Percentiles rank a stretch among this genome's conserved stretches.
Evolutionary conservation across 2,888 invertebrate genomes (phyloP).

Genomic region (Fragum fragum): DNA sequence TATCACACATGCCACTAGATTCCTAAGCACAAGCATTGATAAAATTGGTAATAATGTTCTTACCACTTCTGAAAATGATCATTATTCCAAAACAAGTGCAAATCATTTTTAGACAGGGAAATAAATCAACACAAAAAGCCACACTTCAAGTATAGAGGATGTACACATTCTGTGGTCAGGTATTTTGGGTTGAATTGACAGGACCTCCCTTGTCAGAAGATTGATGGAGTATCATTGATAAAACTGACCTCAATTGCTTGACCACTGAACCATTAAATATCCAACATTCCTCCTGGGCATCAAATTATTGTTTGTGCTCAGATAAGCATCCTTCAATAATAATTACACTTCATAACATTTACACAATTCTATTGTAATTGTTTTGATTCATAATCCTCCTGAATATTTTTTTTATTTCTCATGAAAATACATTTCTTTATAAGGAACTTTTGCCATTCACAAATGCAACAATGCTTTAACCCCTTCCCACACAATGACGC

Average conservation of each 20-base stretch:
- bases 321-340: slow-evolving; percentile 4
- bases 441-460: too few relatives aligned
- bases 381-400: background rate
- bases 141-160: background rate
- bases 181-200: slow-evolving; percentile 19
- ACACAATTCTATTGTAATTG: slow-evolving; percentile 5
- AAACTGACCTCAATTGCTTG: slow-evolving; percentile 16
- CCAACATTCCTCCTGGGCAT: slow-evolving; percentile 19
- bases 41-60: too few relatives aligned
- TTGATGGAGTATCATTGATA: slow-evolving; percentile 28
- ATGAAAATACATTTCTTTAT: too few relatives aligned
- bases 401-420: too few relatives aligned
- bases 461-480: too few relatives aligned
- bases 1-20: too few relatives aligned
- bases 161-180: background rate
- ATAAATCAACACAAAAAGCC: too few relatives aligned
- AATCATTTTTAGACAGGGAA: too few relatives aligned
- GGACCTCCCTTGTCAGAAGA: slow-evolving; percentile 6
- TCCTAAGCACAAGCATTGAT: too few relatives aligned
- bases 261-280: slow-evolving; percentile 15
- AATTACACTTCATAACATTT: slow-evolving; percentile 21
- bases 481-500: too few relatives aligned
- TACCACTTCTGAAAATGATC: too few relatives aligned
- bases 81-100: too few relatives aligned
- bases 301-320: slow-evolving; percentile 17